These are phyloP conservation scores for Aspidiotus destructor DNA, from an alignment of 2,888 invertebrate genomes.

Conservation along the genomic window DNA sequence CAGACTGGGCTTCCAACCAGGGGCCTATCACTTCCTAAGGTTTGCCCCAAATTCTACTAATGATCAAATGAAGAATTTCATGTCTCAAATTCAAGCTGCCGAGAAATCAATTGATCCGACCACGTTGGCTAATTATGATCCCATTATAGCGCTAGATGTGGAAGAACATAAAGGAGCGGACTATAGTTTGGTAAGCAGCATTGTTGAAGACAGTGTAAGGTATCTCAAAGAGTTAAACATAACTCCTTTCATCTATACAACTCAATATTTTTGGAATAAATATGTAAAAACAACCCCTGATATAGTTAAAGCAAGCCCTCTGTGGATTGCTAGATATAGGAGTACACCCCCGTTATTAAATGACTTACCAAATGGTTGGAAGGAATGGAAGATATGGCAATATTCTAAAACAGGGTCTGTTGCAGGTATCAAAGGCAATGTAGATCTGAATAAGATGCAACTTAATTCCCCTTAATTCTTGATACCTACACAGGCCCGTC, in stretches of 20 bases:
- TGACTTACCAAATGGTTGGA: slow-evolving; percentile 11
- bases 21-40: not conserved
- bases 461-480: not conserved
- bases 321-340: not conserved
- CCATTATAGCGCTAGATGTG: slow-evolving; percentile 1
- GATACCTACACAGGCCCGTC: too few species aligned
- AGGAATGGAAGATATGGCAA: slow-evolving; percentile 7
- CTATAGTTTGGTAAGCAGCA: not conserved
- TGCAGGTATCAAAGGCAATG: not conserved
- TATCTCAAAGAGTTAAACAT: not conserved
- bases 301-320: not conserved
- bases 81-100: not conserved
- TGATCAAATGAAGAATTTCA: not conserved
- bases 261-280: not conserved
- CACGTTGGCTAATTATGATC: not conserved
- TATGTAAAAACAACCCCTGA: not conserved
- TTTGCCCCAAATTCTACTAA: not conserved
- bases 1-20: not conserved
- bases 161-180: not conserved
- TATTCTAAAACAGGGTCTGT: not conserved
- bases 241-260: not conserved
- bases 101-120: not conserved
- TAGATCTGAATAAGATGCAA: not conserved
- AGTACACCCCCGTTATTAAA: not conserved
- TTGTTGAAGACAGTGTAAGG: not conserved